Percentiles rank a stretch among this genome's conserved stretches.
Evolutionary conservation across 2,888 invertebrate species (phyloP).

Genomic region (Drosophila limbata): DNA sequence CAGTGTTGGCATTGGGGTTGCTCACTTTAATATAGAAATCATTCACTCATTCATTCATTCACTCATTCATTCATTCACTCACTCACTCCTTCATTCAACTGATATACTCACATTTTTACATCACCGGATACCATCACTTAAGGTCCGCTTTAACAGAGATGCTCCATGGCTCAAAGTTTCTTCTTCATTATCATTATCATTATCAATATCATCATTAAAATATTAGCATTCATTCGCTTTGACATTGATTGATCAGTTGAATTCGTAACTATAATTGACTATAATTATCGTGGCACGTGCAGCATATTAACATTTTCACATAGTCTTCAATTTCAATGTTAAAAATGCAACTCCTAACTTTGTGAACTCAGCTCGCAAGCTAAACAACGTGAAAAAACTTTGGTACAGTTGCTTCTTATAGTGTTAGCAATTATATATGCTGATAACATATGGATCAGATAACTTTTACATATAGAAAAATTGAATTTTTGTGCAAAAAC

Average conservation of each 20-base stretch:
- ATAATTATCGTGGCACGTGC: conserved; percentile 27
- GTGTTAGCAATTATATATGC: neutral
- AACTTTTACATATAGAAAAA: neutral
- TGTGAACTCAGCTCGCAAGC: neutral
- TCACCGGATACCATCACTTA: conserved; percentile 40
- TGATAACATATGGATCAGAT: neutral
- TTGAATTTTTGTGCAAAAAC: neutral
- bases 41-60: conserved; percentile 20
- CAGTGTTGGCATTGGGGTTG: conserved; percentile 28
- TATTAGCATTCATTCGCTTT: conserved; percentile 6
- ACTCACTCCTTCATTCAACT: conserved; percentile 3
- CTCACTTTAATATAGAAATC: conserved; percentile 17
- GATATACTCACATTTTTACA: neutral
- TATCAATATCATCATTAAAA: neutral
- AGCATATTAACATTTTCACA: conserved; percentile 22
- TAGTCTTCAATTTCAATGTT: neutral
- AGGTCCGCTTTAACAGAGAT: conserved; percentile 8
- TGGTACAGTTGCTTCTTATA: neutral
- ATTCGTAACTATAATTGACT: conserved; percentile 2
- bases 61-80: neutral
- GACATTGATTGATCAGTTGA: conserved; percentile 34
- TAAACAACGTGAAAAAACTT: neutral
- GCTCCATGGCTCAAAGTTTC: neutral
- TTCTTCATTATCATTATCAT: conserved; percentile 10
- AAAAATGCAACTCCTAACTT: neutral